Evolutionary conservation across 2,888 invertebrate genomes (phyloP).

Genomic region (Cephalotes varians): DNA sequence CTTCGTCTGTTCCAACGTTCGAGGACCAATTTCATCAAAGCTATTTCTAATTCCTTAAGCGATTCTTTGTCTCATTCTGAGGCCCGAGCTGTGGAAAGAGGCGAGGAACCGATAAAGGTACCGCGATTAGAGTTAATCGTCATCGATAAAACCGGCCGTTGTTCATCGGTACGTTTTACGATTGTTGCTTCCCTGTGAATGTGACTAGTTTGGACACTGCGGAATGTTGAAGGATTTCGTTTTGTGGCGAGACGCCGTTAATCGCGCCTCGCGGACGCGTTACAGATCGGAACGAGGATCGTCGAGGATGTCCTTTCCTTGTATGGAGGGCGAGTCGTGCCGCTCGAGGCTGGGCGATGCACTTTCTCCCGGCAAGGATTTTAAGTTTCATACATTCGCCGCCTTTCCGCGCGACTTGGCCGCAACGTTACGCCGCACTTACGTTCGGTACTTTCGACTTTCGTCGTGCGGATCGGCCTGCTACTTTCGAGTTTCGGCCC

Average conservation of each 20-base stretch:
- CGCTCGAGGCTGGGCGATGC: conserved; percentile 64
- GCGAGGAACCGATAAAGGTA: conserved; percentile 5
- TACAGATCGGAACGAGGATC: conserved; percentile 22
- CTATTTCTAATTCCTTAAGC: neutral
- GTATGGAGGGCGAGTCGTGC: conserved; percentile 41
- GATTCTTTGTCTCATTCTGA: neutral
- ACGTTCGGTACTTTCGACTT: conserved; percentile 12
- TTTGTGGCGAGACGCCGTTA: neutral
- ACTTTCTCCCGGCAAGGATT: conserved; percentile 60
- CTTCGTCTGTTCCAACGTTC: conserved; percentile 6
- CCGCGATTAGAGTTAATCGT: conserved; percentile 21
- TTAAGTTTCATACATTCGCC: conserved; percentile 39
- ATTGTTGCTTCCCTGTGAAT: conserved; percentile 30
- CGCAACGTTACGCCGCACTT: conserved; percentile 1
- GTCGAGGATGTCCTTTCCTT: conserved; percentile 29
- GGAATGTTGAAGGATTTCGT: conserved; percentile 39
- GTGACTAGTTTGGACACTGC: conserved; percentile 41
- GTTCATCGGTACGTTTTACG: neutral
- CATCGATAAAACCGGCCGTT: conserved; percentile 12
- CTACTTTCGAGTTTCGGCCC: conserved; percentile 40
- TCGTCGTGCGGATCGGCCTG: neutral
- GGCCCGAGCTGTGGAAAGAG: neutral
- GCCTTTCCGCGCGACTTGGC: conserved; percentile 25
- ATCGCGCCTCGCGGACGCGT: neutral
- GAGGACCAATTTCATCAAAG: conserved; percentile 4